phyloP scores from a whole-genome alignment of 2,797 vertebrate genomes.

The Phrynocephalus forsythii region DNA sequence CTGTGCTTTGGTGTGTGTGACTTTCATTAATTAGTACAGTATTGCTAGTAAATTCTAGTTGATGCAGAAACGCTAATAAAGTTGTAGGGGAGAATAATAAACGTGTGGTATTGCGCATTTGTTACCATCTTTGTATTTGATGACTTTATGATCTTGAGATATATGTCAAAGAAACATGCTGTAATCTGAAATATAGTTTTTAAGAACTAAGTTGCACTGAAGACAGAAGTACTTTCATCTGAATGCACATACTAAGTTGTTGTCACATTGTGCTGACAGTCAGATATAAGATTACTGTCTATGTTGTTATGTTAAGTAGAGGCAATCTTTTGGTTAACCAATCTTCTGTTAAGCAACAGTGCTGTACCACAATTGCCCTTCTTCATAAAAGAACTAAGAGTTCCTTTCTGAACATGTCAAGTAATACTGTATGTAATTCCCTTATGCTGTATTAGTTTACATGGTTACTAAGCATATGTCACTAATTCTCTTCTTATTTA shows the following conservation, averaged over 20 bases:
- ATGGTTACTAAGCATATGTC: background rate
- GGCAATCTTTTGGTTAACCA: background rate
- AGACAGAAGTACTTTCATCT: background rate
- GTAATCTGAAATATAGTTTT: background rate
- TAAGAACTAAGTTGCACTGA: background rate
- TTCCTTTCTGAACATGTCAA: background rate
- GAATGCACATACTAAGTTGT: background rate
- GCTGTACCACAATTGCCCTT: background rate
- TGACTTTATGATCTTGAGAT: background rate
- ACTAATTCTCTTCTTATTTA: background rate
- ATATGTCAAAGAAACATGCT: background rate
- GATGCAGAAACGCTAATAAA: background rate
- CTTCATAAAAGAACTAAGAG: conserved; percentile 3
- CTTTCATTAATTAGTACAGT: background rate
- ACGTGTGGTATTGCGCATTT: background rate
- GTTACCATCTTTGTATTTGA: background rate
- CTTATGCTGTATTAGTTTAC: conserved; percentile 9
- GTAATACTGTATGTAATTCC: background rate
- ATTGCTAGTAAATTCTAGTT: background rate
- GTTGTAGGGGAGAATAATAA: background rate
- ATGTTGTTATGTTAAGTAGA: background rate
- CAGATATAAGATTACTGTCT: no score
- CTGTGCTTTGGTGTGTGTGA: background rate
- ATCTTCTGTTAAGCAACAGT: background rate
- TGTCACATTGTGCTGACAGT: background rate